Evolutionary conservation across 2,113 vertebrate species (phyloP), one percentile per base, ranked within the genome.

Genomic region (Grammomys surdaster): DNA sequence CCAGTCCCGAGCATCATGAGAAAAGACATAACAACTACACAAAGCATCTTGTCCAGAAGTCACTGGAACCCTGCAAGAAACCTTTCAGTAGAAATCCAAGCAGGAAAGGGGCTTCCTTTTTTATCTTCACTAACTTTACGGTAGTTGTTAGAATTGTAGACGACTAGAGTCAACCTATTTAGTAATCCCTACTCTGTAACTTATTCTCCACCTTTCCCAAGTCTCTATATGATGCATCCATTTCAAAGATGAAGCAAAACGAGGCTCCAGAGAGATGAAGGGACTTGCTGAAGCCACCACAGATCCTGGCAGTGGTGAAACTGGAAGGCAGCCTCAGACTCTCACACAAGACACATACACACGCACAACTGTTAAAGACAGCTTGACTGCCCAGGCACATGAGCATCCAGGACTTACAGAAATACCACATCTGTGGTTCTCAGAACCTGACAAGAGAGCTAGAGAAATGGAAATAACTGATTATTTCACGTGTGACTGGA

Each of bases 351-450:
- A 72, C 90, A 87, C 20, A 69, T 19, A 78, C 85, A 91, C 14
- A 20, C 75, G 95, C 86, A 73, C 33, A 48, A 3, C 58, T 95
- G 36, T 82, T 40, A 77, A 78, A 88, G 76, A 95, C 93, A 92
- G 89, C 92, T 94, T 94, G 93, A 95, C 94, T 92, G 60, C 95
- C 96, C 14, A 24, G 94, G 90, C 95, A 70, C 11, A 20, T 7
- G 72, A 92, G 89, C 91, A 92, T 78, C 86, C 33, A 58, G 85
- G 88, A 78, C 82, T 78, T 95, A 91, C 95, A 96, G 93, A 97
- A 97, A 95, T 96, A 96, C 86, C 96, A 96, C 92, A 96, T 97
- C 60, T 87, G 76, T 86, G 75, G 93, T 96, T 97, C 93, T 40
- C 46, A 51, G 85, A 93, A 94, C 80, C 60, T 93, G 76, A 77